Percentiles rank a stretch among this genome's conserved stretches.
Conservation (phyloP, 2,113 vertebrate species). For the Psittacula cyanocephala region DNA sequence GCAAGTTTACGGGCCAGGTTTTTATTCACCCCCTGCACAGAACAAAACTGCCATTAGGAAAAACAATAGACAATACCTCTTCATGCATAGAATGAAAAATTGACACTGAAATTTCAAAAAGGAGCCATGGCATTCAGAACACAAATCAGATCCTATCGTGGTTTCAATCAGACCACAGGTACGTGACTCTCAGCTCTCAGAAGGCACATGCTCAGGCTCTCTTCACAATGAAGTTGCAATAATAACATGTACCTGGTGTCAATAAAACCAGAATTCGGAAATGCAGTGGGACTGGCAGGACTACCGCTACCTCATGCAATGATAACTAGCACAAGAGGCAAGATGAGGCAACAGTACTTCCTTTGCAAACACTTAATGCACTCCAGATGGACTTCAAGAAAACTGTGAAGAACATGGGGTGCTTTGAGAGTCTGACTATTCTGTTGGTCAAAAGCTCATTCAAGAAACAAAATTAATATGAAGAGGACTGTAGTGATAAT, state of each 20-base stretch:
- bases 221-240: background rate
- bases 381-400: conserved; percentile 39
- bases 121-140: background rate
- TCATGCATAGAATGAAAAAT: background rate
- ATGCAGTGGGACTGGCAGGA: background rate
- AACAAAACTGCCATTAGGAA: background rate
- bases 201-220: fast-evolving
- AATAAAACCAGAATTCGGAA: background rate
- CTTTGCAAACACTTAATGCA: background rate
- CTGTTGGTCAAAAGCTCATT: background rate
- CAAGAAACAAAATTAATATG: conserved; percentile 10
- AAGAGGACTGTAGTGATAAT: background rate
- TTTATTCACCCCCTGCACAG: background rate
- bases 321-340: background rate
- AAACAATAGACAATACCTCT: background rate
- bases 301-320: background rate
- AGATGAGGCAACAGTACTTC: background rate
- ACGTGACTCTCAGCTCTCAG: background rate
- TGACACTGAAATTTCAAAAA: background rate
- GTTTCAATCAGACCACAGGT: background rate
- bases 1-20: background rate
- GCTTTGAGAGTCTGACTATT: background rate
- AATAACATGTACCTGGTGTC: background rate
- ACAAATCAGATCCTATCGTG: background rate
- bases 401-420: conserved; percentile 19